A percentile compares a stretch with the other conserved stretches of the same genome.
These are phyloP conservation scores for Halichondria panicea DNA, from an alignment of 37 sponge, comb jelly and placozoan species.

Conservation along the genomic window DNA sequence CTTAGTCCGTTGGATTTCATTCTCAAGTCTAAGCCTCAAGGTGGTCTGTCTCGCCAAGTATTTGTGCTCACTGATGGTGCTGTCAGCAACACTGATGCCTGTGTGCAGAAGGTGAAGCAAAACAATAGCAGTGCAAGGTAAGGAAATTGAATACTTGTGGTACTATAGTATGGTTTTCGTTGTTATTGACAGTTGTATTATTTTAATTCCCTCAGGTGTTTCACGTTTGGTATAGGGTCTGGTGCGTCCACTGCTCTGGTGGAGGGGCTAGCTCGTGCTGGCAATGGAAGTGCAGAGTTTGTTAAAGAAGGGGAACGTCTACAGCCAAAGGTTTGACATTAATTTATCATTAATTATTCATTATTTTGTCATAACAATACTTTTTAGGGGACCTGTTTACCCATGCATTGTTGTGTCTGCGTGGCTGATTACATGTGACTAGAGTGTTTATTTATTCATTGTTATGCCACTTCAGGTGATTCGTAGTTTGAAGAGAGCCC, in stretches of 20 bases:
- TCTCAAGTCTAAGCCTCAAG: conserved; percentile 19
- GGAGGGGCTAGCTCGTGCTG: conserved; percentile 77
- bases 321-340: conserved; percentile 63
- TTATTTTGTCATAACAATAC: no score
- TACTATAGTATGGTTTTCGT: no score
- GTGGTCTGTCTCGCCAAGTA: conserved; percentile 47
- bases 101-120: conserved; percentile 42
- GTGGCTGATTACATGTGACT: no score
- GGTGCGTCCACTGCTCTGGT: conserved; percentile 83
- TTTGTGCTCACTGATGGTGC: conserved; percentile 75
- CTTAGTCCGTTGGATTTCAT: conserved; percentile 61
- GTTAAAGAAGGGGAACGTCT: conserved; percentile 62
- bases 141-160: no score
- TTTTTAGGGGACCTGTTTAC: no score
- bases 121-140: conserved; percentile 50
- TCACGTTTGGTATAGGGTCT: conserved; percentile 81
- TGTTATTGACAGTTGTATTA: no score
- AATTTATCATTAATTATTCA: no score
- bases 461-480: conserved; percentile 64
- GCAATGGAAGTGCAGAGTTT: conserved; percentile 69
- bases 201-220: conserved; percentile 22
- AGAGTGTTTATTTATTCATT: no score
- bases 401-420: no score
- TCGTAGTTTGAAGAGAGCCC: conserved; percentile 57
- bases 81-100: conserved; percentile 61